Conservation (phyloP, 2,797 vertebrate genomes). For the Esox masquinongy region DNA sequence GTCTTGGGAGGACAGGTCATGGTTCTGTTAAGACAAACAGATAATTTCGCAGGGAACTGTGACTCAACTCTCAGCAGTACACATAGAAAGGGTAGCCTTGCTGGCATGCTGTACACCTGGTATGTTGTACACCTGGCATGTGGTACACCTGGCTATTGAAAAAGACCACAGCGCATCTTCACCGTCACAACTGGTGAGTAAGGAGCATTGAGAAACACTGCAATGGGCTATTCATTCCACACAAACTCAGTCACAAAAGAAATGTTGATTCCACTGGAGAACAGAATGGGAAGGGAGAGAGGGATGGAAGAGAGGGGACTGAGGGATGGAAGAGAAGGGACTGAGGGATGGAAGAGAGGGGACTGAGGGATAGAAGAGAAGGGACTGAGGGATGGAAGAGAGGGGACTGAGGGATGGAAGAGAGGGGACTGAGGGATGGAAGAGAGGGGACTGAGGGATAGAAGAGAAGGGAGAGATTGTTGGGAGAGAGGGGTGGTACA, state of each 20-base stretch:
- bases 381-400: slow-evolving; percentile 20
- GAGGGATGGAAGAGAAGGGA: slow-evolving; percentile 20
- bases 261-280: no score
- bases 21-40: not conserved
- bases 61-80: not conserved
- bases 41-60: not conserved
- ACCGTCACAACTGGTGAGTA: not conserved
- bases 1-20: no score
- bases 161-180: not conserved
- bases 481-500: not conserved
- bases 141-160: not conserved
- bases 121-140: no score
- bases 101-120: not conserved
- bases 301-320: slow-evolving; percentile 29
- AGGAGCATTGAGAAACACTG: slow-evolving; percentile 28
- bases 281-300: no score
- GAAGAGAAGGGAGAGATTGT: slow-evolving; percentile 13
- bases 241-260: slow-evolving; percentile 31
- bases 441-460: not conserved
- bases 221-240: slow-evolving; percentile 67
- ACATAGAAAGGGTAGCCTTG: not conserved
- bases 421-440: no score
- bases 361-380: no score
- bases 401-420: slow-evolving; percentile 17
- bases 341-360: slow-evolving; percentile 22